phyloP scores from a whole-genome alignment of 2,888 invertebrate genomes.

The Listrodromus nycthemerus region DNA sequence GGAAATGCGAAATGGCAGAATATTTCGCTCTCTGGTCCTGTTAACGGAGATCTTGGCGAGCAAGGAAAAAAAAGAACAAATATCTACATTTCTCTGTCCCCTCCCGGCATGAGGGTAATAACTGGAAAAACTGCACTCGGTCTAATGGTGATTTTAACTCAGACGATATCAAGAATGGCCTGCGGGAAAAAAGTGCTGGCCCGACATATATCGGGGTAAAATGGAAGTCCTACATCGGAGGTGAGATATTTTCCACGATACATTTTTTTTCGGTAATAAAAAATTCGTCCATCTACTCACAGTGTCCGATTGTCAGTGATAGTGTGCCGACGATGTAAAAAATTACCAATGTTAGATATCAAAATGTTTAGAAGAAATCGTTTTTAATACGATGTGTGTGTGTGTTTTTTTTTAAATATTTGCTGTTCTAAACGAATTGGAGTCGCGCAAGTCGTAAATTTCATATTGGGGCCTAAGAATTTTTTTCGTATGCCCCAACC shows the following conservation, averaged over 20 bases:
- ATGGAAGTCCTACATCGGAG: neutral
- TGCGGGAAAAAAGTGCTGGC: constrained; percentile 32
- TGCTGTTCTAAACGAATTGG: too few species aligned
- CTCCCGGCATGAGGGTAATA: constrained; percentile 36
- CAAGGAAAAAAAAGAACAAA: neutral
- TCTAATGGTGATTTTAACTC: constrained; percentile 33
- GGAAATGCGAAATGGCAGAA: constrained; percentile 45
- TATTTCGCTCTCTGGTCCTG: constrained; percentile 26
- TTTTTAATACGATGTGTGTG: too few species aligned
- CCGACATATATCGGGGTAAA: neutral
- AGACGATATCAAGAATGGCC: constrained; percentile 30
- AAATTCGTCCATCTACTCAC: too few species aligned
- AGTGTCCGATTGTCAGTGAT: too few species aligned
- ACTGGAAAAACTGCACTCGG: constrained; percentile 16
- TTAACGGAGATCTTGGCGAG: neutral
- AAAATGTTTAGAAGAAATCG: too few species aligned
- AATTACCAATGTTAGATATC: too few species aligned
- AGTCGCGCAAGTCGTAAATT: too few species aligned
- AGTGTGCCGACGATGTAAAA: too few species aligned
- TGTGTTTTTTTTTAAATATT: too few species aligned
- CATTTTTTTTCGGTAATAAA: too few species aligned
- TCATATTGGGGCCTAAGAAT: too few species aligned
- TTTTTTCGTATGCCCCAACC: too few species aligned
- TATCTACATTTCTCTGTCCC: constrained; percentile 13
- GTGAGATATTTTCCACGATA: neutral